Evolutionary conservation across 2,888 invertebrate genomes (phyloP).

Genomic region (Caenorhabditis macrosperma): DNA sequence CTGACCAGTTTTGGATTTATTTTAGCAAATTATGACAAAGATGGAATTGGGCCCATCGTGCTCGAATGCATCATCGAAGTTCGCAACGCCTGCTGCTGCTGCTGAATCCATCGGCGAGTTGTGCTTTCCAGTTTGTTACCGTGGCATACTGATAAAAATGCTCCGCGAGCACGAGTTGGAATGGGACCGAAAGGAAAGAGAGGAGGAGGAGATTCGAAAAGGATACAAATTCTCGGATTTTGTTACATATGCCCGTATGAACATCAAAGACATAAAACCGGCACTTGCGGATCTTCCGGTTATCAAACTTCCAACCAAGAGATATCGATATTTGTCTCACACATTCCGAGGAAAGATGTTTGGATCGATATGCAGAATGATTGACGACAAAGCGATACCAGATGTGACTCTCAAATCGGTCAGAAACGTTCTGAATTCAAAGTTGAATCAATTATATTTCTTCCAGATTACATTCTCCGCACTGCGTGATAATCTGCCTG

Average conservation of each 20-base stretch:
- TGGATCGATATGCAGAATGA: conserved; percentile 25
- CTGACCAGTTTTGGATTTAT: neutral
- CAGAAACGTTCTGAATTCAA: neutral
- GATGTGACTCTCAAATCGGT: conserved; percentile 38
- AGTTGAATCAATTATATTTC: neutral
- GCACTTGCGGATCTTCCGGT: conserved; percentile 52
- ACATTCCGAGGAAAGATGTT: conserved; percentile 46
- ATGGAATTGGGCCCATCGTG: conserved; percentile 22
- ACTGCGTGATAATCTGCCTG: conserved; percentile 18
- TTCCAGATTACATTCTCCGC: conserved; percentile 16
- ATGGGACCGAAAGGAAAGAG: conserved; percentile 44
- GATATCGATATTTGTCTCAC: conserved; percentile 44
- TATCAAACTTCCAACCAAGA: conserved; percentile 31
- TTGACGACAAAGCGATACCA: conserved; percentile 26
- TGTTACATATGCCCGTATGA: conserved; percentile 50
- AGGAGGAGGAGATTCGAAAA: conserved; percentile 14
- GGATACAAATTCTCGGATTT: conserved; percentile 31
- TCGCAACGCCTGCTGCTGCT: too few species aligned
- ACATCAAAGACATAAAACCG: conserved; percentile 35
- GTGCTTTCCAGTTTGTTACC: conserved; percentile 30
- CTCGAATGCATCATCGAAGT: conserved; percentile 41
- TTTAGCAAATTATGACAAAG: conserved; percentile 57
- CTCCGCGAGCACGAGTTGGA: conserved; percentile 44
- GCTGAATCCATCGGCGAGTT: conserved; percentile 44
- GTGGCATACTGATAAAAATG: conserved; percentile 46